Base-by-base conservation (phyloP, 2,888 invertebrate genomes). In the Phortica magna region DNA sequence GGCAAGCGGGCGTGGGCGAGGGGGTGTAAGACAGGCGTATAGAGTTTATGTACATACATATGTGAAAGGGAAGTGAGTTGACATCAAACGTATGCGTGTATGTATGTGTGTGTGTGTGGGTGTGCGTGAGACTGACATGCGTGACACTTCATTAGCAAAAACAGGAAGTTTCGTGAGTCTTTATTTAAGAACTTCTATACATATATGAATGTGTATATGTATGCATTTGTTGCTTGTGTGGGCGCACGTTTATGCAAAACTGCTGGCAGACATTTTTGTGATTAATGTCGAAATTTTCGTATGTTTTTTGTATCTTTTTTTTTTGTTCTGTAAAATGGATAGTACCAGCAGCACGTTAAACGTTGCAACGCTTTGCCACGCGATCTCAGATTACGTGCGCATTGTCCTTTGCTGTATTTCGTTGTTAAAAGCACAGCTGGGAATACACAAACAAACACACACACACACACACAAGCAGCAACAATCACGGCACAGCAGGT, bases 131-230 rank as follows among this genome's bases (percentile, higher is more conserved):
- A 77, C 74, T 77, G 61, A 78, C 76, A 68, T 68, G 19, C 76
- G 19, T 80, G 68, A 82, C 87, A 87, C 81, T 84, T 87, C 79
- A 80, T 81, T 85, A 78, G 77, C 82, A 80, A 78, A 75, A 71
- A 64, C 71, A 75, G 71, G 68, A 70, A 71, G 71, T 59, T 73
- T 59, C 7, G 42, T 42, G 10, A 42, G 73, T 59, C 59, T 59
- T 9, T 61, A 61, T 61, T 48, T 48, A 48, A 48, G 48, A 48
- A 48, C 48, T 48, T 48, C 2, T 48, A 12, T 48, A 31, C 0
- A 9, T 48, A 7, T 48, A 14, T 48, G 48, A 3, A 19, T 22
- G 22, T 61, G 10, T 19, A 19, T 61, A 10, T 10, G 1, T 22
- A 22, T 17, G 61, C 22, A 61, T 61, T 17, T 61, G 22, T 22